Conservation (phyloP, 2,888 invertebrate genomes). For the Gerosis bhagava region DNA sequence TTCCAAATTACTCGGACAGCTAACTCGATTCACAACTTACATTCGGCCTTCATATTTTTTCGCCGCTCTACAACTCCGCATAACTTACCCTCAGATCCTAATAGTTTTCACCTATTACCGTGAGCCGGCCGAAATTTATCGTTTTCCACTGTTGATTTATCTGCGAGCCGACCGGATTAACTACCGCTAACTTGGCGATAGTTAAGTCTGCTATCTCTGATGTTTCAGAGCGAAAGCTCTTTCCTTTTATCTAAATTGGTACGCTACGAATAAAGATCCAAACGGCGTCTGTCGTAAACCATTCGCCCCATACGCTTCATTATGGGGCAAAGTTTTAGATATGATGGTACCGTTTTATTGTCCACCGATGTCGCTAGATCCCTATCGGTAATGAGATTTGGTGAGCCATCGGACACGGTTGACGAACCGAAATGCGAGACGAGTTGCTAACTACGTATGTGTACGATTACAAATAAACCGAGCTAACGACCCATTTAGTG, state of each 20-base stretch:
- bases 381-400: conserved; percentile 77
- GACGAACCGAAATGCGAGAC: conserved; percentile 47
- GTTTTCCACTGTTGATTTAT: conserved; percentile 79
- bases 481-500: conserved; percentile 10
- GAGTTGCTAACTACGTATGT: conserved; percentile 42
- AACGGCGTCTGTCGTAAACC: conserved; percentile 80
- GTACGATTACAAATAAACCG: conserved; percentile 7
- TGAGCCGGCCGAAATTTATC: conserved; percentile 72
- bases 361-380: conserved; percentile 79
- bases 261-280: conserved; percentile 80
- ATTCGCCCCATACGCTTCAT: conserved; percentile 81
- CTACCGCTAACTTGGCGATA: conserved; percentile 82
- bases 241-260: conserved; percentile 83
- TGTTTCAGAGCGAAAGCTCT: conserved; percentile 79
- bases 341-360: conserved; percentile 81
- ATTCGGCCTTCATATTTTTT: conserved; percentile 57
- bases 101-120: conserved; percentile 82
- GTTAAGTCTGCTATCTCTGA: conserved; percentile 81
- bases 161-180: conserved; percentile 73
- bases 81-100: conserved; percentile 71
- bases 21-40: conserved; percentile 34
- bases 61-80: conserved; percentile 56
- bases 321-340: conserved; percentile 81
- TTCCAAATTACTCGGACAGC: conserved; percentile 35
- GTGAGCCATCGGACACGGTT: conserved; percentile 49